These are phyloP conservation scores for Leptatherina wallacei DNA, from an alignment of 2,797 vertebrate genomes.

Conservation along the genomic window DNA sequence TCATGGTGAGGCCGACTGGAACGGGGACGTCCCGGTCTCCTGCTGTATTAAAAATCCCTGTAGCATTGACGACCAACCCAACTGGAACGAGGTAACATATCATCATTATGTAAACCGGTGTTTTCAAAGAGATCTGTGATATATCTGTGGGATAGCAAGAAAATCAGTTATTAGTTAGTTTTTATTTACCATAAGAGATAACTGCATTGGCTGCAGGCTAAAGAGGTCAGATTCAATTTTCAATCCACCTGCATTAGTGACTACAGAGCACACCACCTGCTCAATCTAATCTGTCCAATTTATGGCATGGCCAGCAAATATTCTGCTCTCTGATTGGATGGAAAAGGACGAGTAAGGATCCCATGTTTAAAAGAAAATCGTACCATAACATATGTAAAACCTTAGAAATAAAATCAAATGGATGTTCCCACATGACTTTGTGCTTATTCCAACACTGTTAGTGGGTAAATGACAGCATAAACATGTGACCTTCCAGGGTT, in stretches of 20 bases:
- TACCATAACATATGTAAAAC: neutral
- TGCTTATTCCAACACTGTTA: neutral
- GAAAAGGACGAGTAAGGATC: no score
- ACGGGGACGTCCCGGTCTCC: conserved; percentile 59
- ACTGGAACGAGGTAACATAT: conserved; percentile 70
- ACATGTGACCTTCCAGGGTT: conserved; percentile 66
- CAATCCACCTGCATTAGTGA: no score
- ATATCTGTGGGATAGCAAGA: no score
- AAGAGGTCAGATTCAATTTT: no score
- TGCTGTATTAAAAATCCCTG: conserved; percentile 73
- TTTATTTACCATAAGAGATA: neutral
- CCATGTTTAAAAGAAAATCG: no score
- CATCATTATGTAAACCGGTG: neutral
- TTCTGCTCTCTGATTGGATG: no score
- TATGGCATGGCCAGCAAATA: no score
- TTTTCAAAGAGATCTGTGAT: neutral
- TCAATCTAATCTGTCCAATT: no score
- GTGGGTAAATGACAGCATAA: neutral
- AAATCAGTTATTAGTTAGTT: neutral
- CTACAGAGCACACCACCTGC: no score
- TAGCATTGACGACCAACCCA: neutral
- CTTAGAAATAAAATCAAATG: neutral
- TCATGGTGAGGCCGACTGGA: conserved; percentile 65
- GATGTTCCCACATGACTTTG: neutral
- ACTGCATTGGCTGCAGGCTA: no score